Base-by-base conservation (phyloP, 1,140 invertebrate genomes). In the Temnothorax longispinosus region DNA sequence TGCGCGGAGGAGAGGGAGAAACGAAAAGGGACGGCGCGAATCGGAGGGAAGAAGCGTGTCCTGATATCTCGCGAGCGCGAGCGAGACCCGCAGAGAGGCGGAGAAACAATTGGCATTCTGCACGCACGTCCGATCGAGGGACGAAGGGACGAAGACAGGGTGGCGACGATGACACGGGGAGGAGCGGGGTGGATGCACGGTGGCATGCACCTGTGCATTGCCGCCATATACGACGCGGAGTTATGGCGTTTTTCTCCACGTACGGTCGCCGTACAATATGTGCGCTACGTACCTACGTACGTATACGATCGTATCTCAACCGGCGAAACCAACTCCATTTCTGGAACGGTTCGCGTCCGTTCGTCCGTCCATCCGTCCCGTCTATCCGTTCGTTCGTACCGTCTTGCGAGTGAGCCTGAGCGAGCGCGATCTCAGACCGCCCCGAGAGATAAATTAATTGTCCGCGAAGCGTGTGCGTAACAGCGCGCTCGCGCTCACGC, bases 261-360 rank as follows among this genome's bases (percentile, higher is more conserved):
- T 75, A 71, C 75, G 77, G 77, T 11, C 89, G 76, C 41, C 54
- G 69, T 71, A 82, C 44, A 84, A 86, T 86, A 75, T 60, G 87
- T 80, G 87, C 82, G 72, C 90, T 50, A 74, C 47, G 82, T 41
- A 56, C 50, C 90, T 50, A 74, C 47, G 62, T 81, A 85, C 84
- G 85, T 87, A 89, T 69, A 92, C 92, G 93, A 94, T 94, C 92
- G 94, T 94, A 94, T 94, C 93, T 93, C 88, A 86, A 92, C 87
- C 91, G 89, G 92, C 92, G 92, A 94, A 94, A 93, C 93, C 93
- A 94, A 94, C 67, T 94, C 94, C 94, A 95, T 95, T 94, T 95
- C 90, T 93, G 94, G 94, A 93, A 76, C 89, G 90, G 86, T 74
- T 60, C 41, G 54, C 69, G 80, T 84, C 69, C 69, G 44, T 84